A percentile compares a stretch with the other conserved stretches of the same genome.
Evolutionary conservation across 1,140 invertebrate genomes (phyloP).

Genomic region (Whitmania pigra): DNA sequence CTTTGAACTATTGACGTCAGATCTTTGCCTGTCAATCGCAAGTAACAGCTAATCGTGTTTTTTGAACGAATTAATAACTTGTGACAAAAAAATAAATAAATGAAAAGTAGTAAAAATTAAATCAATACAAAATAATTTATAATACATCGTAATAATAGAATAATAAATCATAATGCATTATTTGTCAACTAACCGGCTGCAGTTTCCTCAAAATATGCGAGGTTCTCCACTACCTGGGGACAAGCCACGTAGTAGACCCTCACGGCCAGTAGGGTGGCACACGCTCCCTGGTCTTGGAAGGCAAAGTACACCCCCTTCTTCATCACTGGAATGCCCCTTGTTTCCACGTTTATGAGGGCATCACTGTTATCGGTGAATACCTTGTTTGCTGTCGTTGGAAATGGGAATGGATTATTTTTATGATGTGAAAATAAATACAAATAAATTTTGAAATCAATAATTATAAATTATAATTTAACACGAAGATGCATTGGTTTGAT

Average conservation of each 20-base stretch:
- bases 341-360: slow-evolving; percentile 76
- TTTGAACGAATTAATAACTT: too few relatives aligned
- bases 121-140: too few relatives aligned
- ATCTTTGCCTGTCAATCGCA: slow-evolving; percentile 2
- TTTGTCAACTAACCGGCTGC: slow-evolving; percentile 62
- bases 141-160: too few relatives aligned
- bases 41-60: too few relatives aligned
- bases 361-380: slow-evolving; percentile 46
- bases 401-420: not conserved
- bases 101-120: too few relatives aligned
- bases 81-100: too few relatives aligned
- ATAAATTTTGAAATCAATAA: too few relatives aligned
- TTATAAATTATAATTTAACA: too few relatives aligned
- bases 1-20: slow-evolving; percentile 45
- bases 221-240: slow-evolving; percentile 78
- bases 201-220: slow-evolving; percentile 78
- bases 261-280: slow-evolving; percentile 83
- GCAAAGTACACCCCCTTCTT: slow-evolving; percentile 78
- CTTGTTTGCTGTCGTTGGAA: slow-evolving; percentile 63
- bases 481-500: too few relatives aligned
- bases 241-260: slow-evolving; percentile 94
- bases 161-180: slow-evolving; percentile 40
- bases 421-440: not conserved
- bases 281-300: slow-evolving; percentile 89
- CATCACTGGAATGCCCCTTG: slow-evolving; percentile 78